Evolutionary conservation across 2,797 vertebrate species (phyloP), one percentile per base, ranked within the genome.

Genomic region (Eleutherodactylus coqui): DNA sequence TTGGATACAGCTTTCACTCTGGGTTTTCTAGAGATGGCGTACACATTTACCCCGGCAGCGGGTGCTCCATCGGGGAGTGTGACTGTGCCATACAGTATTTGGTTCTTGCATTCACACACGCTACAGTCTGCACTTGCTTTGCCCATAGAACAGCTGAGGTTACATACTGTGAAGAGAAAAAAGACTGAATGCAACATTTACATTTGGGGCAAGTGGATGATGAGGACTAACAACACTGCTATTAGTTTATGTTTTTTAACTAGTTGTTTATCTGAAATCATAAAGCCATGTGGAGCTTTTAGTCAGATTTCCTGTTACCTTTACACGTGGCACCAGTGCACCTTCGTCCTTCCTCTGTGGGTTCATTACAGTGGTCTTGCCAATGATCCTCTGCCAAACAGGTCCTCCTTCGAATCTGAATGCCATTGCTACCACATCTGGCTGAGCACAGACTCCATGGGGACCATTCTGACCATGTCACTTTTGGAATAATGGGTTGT

Each of bases 391-490:
- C 92, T 2, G 94, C 92, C 7, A 94, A 91, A 90, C 98, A 99
- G 79, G 79, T 95, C 88, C 98, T 96, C 81, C 94, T 94, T 43
- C 97, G 97, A 79, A 94, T 92, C 91, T 97, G 96, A 81, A 95
- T 93, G 0, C 96, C 96, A 0, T 94, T 93, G 86, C 95, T 94
- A 72, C 95, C 96, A 87, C 98, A 99, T 62, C 93, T 90, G 8
- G 95, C 96, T 5, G 95, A 94, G 80, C 98, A 99, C 49, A 92
- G 91, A 0, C 95, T 96, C 98, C 98, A 99, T 84, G 94, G 93
- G 45, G 98, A 96, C 98, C 98, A 99, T 0, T 89, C 92, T 73
- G 94, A 96, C 97, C 98, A 97, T 70, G 90, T 89, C 43, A 75
- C 92, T 73, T 93, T 92, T 38, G 90, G 81, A 45, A 73, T 27